Conservation (phyloP, 2,113 vertebrate genomes). For the Romanogobio albipinnatus region DNA sequence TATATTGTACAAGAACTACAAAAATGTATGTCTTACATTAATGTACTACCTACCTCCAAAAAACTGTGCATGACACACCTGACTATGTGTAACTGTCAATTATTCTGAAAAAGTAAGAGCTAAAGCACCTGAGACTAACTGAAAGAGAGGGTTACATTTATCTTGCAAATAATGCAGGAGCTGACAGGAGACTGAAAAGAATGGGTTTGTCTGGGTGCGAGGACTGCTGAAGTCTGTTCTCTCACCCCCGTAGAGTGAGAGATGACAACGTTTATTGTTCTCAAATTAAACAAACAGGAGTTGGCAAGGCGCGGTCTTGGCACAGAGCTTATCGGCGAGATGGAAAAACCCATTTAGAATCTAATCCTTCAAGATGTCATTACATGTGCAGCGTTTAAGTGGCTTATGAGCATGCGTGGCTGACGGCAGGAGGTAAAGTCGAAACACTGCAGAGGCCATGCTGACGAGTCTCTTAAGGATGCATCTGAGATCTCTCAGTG, state of each 20-base stretch:
- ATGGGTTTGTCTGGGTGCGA: slow-evolving; percentile 16
- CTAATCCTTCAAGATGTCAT: slow-evolving; percentile 80
- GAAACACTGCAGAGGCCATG: slow-evolving; percentile 60
- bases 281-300: slow-evolving; percentile 64
- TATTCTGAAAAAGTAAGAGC: slow-evolving; percentile 1
- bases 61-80: neutral
- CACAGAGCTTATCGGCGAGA: slow-evolving; percentile 66
- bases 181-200: slow-evolving; percentile 35
- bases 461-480: slow-evolving; percentile 63
- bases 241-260: slow-evolving; percentile 2
- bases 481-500: slow-evolving; percentile 53
- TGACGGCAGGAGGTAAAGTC: slow-evolving; percentile 66
- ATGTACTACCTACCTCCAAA: no score
- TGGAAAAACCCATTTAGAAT: slow-evolving; percentile 73
- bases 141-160: neutral
- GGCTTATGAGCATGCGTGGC: slow-evolving; percentile 71
- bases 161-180: slow-evolving; percentile 17
- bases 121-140: slow-evolving; percentile 6
- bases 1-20: no score
- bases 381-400: slow-evolving; percentile 75
- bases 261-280: slow-evolving; percentile 57
- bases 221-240: neutral
- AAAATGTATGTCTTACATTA: no score
- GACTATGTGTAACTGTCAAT: neutral
- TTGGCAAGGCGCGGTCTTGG: slow-evolving; percentile 65